Percentiles rank a stretch among this genome's conserved stretches.
Evolutionary conservation across 2,888 invertebrate genomes (phyloP).

Genomic region (Cheilosia vernalis): DNA sequence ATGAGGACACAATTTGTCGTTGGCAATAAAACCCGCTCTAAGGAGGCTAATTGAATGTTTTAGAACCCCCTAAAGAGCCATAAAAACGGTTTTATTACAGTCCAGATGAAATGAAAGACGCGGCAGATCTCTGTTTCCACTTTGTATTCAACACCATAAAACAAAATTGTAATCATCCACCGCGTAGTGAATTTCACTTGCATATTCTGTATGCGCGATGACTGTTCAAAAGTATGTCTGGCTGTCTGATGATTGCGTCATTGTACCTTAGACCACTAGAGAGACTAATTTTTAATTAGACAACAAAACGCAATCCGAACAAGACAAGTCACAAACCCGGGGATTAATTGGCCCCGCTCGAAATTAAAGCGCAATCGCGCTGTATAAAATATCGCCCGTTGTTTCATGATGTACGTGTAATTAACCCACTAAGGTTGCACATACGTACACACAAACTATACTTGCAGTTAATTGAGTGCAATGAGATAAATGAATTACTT

Average conservation of each 20-base stretch:
- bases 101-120: conserved; percentile 2
- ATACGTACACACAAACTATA: background rate
- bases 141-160: conserved; percentile 31
- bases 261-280: conserved; percentile 16
- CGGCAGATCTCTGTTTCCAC: background rate
- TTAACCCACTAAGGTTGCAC: conserved; percentile 59
- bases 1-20: background rate
- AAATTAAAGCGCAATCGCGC: conserved; percentile 33
- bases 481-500: conserved; percentile 70
- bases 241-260: conserved; percentile 28
- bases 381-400: background rate
- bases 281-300: conserved; percentile 37
- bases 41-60: conserved; percentile 21
- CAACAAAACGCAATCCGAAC: conserved; percentile 41
- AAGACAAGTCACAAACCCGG: conserved; percentile 13
- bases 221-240: background rate
- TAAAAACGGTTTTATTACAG: conserved; percentile 26
- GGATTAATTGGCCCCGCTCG: conserved; percentile 23
- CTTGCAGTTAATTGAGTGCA: conserved; percentile 67
- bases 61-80: conserved; percentile 7
- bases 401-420: conserved; percentile 25
- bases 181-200: background rate
- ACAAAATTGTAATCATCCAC: conserved; percentile 7
- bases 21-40: conserved; percentile 2
- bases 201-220: background rate